Evolutionary conservation across 2,797 vertebrate genomes (phyloP).

Genomic region (Cirrhinus mrigala): DNA sequence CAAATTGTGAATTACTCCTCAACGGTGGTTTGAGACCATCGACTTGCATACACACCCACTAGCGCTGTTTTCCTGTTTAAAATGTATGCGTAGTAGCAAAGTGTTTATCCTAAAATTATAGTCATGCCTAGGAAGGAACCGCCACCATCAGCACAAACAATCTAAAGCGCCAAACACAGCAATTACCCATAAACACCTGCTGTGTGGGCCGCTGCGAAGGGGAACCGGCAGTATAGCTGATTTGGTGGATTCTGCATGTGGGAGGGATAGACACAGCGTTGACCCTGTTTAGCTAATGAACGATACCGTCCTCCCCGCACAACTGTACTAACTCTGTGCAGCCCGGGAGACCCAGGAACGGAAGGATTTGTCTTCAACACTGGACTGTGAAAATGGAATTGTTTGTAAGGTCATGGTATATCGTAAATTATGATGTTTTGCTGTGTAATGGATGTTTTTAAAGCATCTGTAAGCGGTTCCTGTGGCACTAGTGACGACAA

Average conservation of each 20-base stretch:
- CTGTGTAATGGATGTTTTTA: not conserved
- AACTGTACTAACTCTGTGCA: constrained; percentile 21
- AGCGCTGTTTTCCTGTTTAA: constrained; percentile 1
- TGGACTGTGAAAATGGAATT: not conserved
- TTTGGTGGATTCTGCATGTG: constrained; percentile 35
- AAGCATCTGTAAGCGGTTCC: not conserved
- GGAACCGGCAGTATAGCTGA: constrained; percentile 19
- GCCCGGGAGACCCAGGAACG: not conserved
- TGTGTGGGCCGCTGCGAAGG: constrained; percentile 24
- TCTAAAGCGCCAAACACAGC: constrained; percentile 41
- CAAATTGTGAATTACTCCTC: not conserved
- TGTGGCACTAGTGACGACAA: not conserved
- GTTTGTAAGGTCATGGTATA: not conserved
- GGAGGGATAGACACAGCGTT: constrained; percentile 26
- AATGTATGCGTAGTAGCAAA: constrained; percentile 36
- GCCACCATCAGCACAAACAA: constrained; percentile 54
- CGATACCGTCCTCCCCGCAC: not conserved
- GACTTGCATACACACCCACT: not conserved
- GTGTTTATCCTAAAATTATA: constrained; percentile 58
- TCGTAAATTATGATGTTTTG: not conserved
- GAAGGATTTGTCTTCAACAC: not conserved
- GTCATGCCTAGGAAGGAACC: constrained; percentile 40
- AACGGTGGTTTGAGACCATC: not conserved
- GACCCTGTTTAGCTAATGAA: constrained; percentile 54
- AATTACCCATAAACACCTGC: constrained; percentile 53